A percentile compares a stretch with the other conserved stretches of the same genome.
These are phyloP conservation scores for Scalopus aquaticus DNA, from an alignment of 2,113 vertebrate species.

Conservation along the genomic window DNA sequence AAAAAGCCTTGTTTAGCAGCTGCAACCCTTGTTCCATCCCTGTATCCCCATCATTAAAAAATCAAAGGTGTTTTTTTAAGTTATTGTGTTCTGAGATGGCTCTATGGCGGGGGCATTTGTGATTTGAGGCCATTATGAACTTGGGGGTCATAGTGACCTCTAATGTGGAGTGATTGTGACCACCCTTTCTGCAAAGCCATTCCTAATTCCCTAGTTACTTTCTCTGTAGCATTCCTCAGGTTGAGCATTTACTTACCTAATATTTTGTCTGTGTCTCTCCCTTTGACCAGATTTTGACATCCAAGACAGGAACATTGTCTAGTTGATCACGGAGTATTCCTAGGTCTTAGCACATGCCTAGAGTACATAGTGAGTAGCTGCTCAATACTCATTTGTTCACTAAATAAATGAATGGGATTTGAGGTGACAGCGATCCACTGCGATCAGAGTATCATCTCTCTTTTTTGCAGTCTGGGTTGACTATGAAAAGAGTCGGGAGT, in stretches of 20 bases:
- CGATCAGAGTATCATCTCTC: background rate
- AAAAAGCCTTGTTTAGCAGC: background rate
- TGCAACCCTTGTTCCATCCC: background rate
- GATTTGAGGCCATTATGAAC: background rate
- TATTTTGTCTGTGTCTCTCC: conserved; percentile 42
- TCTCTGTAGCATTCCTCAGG: background rate
- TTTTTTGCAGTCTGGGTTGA: background rate
- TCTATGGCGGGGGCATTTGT: background rate
- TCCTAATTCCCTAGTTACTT: background rate
- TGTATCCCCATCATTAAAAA: background rate
- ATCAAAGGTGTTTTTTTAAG: background rate
- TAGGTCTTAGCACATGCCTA: background rate
- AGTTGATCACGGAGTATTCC: background rate
- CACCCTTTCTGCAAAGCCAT: background rate
- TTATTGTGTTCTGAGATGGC: background rate
- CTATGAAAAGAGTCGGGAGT: background rate
- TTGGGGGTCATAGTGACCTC: background rate
- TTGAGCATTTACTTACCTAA: background rate
- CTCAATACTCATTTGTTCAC: background rate
- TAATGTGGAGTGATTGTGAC: conserved; percentile 4
- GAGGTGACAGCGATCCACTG: background rate
- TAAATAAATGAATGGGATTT: background rate
- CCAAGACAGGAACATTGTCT: background rate
- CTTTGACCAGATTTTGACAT: conserved; percentile 51
- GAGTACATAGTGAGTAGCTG: conserved; percentile 28